These are phyloP conservation scores for Suricata suricatta DNA, from an alignment of 2,113 vertebrate genomes.

Conservation along the genomic window DNA sequence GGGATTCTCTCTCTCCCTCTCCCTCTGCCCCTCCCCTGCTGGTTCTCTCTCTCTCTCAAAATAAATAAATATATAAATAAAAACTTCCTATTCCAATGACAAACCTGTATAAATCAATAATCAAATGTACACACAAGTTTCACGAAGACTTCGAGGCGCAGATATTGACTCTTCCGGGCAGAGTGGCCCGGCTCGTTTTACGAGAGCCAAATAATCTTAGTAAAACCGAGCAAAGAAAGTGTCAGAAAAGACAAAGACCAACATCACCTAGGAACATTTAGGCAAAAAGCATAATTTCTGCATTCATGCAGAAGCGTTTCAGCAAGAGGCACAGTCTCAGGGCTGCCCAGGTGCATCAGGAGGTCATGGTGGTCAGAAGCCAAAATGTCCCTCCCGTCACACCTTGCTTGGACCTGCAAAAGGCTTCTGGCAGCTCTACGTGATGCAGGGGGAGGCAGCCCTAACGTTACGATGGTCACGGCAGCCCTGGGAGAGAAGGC, in stretches of 20 bases:
- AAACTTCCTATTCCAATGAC: neutral
- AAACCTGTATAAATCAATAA: neutral
- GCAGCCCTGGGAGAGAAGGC: neutral
- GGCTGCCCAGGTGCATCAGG: neutral
- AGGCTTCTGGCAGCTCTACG: neutral
- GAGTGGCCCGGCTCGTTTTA: neutral
- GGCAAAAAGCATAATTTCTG: neutral
- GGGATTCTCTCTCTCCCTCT: too few relatives aligned
- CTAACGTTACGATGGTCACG: fast-evolving
- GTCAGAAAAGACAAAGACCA: neutral
- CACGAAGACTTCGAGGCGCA: neutral
- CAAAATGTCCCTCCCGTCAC: fast-evolving
- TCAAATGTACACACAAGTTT: fast-evolving
- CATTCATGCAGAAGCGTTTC: neutral
- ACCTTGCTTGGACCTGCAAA: neutral
- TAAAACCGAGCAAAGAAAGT: neutral
- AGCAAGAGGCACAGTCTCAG: neutral
- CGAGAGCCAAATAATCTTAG: neutral
- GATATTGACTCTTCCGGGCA: neutral
- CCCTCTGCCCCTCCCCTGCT: too few relatives aligned
- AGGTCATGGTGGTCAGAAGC: neutral
- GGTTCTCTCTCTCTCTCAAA: too few relatives aligned
- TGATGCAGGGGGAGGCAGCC: neutral
- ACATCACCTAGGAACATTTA: too few relatives aligned
- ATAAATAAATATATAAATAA: too few relatives aligned